These are phyloP conservation scores for Pseudomyrmex cubaensis DNA, from an alignment of 1,140 invertebrate genomes.

Conservation along the genomic window DNA sequence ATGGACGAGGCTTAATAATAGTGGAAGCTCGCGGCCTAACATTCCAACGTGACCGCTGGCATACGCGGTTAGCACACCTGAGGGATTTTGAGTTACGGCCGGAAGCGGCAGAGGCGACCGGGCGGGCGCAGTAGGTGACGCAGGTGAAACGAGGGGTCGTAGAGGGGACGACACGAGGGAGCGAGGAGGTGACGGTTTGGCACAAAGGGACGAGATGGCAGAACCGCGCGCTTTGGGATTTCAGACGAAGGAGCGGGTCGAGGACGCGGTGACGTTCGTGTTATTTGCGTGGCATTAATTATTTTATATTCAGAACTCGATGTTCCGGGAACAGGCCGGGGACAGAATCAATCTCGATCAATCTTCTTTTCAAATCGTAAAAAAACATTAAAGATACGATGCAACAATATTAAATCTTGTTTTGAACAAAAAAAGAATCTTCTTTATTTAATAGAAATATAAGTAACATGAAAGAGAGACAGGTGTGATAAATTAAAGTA, in stretches of 20 bases:
- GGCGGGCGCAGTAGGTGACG: slow-evolving; percentile 8
- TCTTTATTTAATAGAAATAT: no score
- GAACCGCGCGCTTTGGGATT: slow-evolving; percentile 42
- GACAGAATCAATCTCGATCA: background rate
- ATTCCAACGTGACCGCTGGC: slow-evolving; percentile 73
- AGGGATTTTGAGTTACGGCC: slow-evolving; percentile 73
- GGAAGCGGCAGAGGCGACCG: slow-evolving; percentile 51
- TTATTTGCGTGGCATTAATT: slow-evolving; percentile 69
- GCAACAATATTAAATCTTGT: no score
- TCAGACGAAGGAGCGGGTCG: slow-evolving; percentile 32
- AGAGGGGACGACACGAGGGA: background rate
- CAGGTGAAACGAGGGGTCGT: slow-evolving; percentile 61
- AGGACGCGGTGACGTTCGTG: slow-evolving; percentile 60
- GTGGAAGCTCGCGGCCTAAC: slow-evolving; percentile 68
- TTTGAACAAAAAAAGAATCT: no score
- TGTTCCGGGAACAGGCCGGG: slow-evolving; percentile 42
- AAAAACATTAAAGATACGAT: background rate
- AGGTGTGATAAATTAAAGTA: no score
- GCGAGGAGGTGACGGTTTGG: background rate
- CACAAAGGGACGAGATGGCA: background rate
- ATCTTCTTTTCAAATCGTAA: background rate
- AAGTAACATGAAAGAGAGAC: no score
- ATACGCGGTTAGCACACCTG: slow-evolving; percentile 74
- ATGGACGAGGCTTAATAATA: slow-evolving; percentile 68
- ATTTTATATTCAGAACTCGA: slow-evolving; percentile 66